These are phyloP conservation scores for Tetraneura akinire DNA, from an alignment of 1,140 invertebrate genomes.

Conservation along the genomic window DNA sequence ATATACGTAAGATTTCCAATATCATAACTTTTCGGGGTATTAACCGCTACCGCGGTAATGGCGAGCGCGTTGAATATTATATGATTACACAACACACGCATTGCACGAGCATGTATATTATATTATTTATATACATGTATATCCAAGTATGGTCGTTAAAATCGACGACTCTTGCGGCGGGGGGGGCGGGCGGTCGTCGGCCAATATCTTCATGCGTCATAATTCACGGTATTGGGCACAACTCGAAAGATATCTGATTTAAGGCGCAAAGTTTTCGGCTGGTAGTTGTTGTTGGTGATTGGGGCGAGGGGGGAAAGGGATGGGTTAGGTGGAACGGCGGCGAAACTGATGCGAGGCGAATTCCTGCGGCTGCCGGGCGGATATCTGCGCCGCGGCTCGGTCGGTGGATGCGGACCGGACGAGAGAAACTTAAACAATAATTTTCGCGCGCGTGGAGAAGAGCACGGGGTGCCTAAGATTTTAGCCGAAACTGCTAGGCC, in stretches of 20 bases:
- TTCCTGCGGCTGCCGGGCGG: constrained; percentile 37
- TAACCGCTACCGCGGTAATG: background rate
- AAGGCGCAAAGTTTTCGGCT: constrained; percentile 35
- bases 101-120: too few species aligned
- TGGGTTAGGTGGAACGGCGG: too few species aligned
- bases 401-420: constrained; percentile 28
- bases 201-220: constrained; percentile 42
- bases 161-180: constrained; percentile 19
- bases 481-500: constrained; percentile 35
- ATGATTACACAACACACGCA: background rate
- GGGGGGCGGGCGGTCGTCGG: background rate
- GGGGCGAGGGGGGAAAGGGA: too few species aligned
- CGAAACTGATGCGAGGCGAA: constrained; percentile 39
- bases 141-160: constrained; percentile 44
- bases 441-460: constrained; percentile 8
- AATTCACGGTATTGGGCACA: constrained; percentile 48
- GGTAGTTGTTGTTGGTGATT: too few species aligned
- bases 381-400: constrained; percentile 18
- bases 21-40: constrained; percentile 18
- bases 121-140: background rate
- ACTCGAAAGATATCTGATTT: constrained; percentile 51
- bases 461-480: constrained; percentile 48
- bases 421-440: constrained; percentile 51
- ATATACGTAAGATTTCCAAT: background rate
- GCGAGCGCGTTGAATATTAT: constrained; percentile 20